These are phyloP conservation scores for Taurulus bubalis DNA, from an alignment of 2,113 vertebrate species.

Conservation along the genomic window DNA sequence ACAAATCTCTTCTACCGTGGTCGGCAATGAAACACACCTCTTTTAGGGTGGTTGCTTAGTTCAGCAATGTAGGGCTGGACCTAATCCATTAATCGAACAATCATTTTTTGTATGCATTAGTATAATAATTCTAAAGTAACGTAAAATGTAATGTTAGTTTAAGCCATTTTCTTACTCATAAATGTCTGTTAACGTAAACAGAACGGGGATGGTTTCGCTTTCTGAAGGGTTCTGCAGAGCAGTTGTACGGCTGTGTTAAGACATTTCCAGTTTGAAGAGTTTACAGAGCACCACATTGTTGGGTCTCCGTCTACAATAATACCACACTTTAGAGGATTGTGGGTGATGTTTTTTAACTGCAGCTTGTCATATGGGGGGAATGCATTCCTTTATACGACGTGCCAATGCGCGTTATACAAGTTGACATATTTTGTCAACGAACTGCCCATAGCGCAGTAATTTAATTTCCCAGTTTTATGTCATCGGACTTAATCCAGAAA, in stretches of 20 bases:
- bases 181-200: background rate
- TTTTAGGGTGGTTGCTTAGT: background rate
- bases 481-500: conserved; percentile 5
- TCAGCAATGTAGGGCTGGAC: background rate
- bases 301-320: background rate
- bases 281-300: background rate
- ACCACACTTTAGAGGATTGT: background rate
- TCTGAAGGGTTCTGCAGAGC: background rate
- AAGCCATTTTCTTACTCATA: background rate
- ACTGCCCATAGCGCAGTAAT: background rate
- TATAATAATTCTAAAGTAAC: background rate
- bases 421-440: background rate
- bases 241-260: background rate
- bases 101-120: background rate
- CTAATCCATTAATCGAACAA: background rate
- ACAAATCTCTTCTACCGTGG: background rate
- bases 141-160: background rate
- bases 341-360: background rate
- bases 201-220: background rate
- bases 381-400: background rate
- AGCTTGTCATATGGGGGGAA: background rate
- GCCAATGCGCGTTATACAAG: background rate
- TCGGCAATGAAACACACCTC: background rate
- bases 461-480: conserved; percentile 1
- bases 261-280: background rate